Evolutionary conservation across 2,113 vertebrate genomes (phyloP), one percentile per base, ranked within the genome.

Genomic region (Orycteropus afer): DNA sequence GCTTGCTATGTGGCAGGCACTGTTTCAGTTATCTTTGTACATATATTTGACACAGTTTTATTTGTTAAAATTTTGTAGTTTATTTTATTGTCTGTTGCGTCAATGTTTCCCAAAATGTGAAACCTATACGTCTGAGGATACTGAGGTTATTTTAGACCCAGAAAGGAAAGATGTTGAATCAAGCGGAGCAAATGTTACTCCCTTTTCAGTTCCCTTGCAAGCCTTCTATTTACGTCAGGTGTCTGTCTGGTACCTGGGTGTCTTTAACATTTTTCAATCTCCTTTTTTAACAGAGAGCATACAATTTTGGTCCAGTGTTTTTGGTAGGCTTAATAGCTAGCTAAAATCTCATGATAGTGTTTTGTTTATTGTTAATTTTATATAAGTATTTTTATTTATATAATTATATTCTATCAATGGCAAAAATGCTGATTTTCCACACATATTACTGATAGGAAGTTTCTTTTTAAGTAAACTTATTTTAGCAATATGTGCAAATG

Each of bases 61-160:
- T 81, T 82, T 96, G 71, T 85, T 20, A 65, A 90, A 55, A 40
- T 34, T 88, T 85, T 73, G 47, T 9, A 53, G 49, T 84, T 84
- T 67, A 18, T 59, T 93, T 90, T 94, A 73, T 85, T 69, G 10
- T 91, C 53, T 94, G n/a, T 76, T 85, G 45, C 91, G 49, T 86
- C 53, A 59, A 15, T 92, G 34, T 95, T 94, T 92, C 83, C 32
- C 34, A 69, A 63, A 80, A 95, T 80, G 34, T 91, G 6, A 23
- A 91, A 89, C 51, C 69, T 45, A 69, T 71, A 37, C 49, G 83
- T 87, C 37, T 65, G 80, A 95, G 55, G 29, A 53, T 32, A 55
- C 42, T 61, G 45, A 86, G 40, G 67, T 42, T 88, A 53, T 78
- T 92, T 91, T 95, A 95, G 53, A 57, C 42, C 2, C 23, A 76